Conservation (phyloP, 2,113 vertebrate species). For the Gobio gobio region DNA sequence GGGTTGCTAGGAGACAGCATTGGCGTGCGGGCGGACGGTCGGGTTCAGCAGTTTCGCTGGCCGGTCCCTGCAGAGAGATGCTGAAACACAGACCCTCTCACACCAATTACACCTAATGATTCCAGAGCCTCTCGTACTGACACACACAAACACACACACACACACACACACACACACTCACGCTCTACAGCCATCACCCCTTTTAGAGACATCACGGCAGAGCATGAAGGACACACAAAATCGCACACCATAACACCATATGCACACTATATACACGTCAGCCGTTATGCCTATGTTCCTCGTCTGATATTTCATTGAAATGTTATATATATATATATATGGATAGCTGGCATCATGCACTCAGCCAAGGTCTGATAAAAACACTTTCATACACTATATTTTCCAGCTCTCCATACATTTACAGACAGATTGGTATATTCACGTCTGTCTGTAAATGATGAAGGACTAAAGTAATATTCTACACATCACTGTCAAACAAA, state of each 20-base stretch:
- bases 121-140: neutral
- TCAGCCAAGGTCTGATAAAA: neutral
- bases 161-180: constrained; percentile 25
- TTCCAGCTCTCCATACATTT: neutral
- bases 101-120: constrained; percentile 50
- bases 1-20: constrained; percentile 39
- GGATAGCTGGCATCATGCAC: neutral
- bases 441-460: neutral
- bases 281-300: neutral
- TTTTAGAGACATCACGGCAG: constrained; percentile 16
- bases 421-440: neutral
- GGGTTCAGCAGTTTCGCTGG: neutral
- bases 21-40: neutral
- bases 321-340: neutral
- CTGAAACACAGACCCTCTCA: constrained; percentile 22
- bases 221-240: neutral
- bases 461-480: neutral
- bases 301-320: constrained; percentile 25
- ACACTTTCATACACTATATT: neutral
- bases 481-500: neutral
- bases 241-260: neutral
- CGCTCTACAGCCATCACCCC: neutral
- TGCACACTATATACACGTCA: neutral
- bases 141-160: neutral
- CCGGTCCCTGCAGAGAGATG: constrained; percentile 1